Percentiles rank a stretch among this genome's conserved stretches.
Conservation (phyloP, 2,888 invertebrate species). For the Philonicus albiceps region DNA sequence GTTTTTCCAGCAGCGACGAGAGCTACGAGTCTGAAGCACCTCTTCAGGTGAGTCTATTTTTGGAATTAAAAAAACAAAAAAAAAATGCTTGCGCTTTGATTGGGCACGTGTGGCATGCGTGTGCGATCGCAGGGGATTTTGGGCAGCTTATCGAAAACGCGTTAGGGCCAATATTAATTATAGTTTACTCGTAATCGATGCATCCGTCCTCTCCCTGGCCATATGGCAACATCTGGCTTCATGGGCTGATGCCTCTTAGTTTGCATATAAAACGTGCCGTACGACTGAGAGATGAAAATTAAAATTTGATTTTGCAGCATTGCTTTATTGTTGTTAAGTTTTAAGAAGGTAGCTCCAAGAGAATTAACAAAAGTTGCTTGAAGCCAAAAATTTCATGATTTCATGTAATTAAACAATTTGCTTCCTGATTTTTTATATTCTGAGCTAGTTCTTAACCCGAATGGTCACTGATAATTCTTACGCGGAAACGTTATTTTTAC, state of each 20-base stretch:
- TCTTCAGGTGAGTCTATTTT: constrained; percentile 51
- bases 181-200: background rate
- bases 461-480: too few species aligned
- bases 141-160: background rate
- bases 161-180: background rate
- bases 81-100: background rate
- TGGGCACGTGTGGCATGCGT: background rate
- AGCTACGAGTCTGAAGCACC: constrained; percentile 55
- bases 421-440: too few species aligned
- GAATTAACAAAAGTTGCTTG: background rate
- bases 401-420: background rate
- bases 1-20: constrained; percentile 56
- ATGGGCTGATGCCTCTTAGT: background rate
- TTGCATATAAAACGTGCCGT: background rate
- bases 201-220: background rate
- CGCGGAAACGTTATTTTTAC: too few species aligned
- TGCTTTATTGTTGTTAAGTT: background rate
- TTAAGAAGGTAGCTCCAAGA: background rate
- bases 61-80: too few species aligned
- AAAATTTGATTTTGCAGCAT: background rate
- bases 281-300: background rate
- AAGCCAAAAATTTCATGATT: background rate
- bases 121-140: background rate
- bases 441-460: too few species aligned
- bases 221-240: background rate